Evolutionary conservation across 1,140 invertebrate species (phyloP).

Genomic region (Drosophila insularis): DNA sequence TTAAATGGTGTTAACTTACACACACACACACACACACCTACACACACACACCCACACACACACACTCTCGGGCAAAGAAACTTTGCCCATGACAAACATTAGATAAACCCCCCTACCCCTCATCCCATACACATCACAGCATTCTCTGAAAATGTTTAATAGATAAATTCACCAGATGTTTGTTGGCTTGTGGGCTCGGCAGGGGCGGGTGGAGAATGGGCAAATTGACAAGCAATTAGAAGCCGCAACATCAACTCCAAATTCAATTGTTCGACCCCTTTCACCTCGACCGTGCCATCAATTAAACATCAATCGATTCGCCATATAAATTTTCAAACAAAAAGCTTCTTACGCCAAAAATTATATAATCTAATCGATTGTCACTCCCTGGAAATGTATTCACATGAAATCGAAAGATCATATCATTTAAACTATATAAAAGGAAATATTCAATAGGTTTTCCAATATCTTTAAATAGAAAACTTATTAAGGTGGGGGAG

Average conservation of each 20-base stretch:
- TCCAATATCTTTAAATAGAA: background rate
- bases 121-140: background rate
- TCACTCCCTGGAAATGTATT: too few species aligned
- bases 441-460: background rate
- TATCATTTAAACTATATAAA: too few species aligned
- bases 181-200: background rate
- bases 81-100: constrained; percentile 55
- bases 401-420: too few species aligned
- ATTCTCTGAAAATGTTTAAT: constrained; percentile 48
- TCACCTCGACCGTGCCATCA: background rate
- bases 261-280: background rate
- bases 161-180: constrained; percentile 51
- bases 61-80: constrained; percentile 33
- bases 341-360: too few species aligned
- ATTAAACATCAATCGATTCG: background rate
- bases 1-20: constrained; percentile 77
- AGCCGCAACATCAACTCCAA: constrained; percentile 39
- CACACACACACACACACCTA: constrained; percentile 31
- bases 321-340: background rate
- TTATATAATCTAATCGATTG: too few species aligned
- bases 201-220: too few species aligned
- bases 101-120: background rate
- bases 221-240: constrained; percentile 71
- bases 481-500: constrained; percentile 31
- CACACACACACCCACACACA: constrained; percentile 17